These are phyloP conservation scores for Troides oblongomaculatus DNA, from an alignment of 2,888 invertebrate species.

Conservation along the genomic window DNA sequence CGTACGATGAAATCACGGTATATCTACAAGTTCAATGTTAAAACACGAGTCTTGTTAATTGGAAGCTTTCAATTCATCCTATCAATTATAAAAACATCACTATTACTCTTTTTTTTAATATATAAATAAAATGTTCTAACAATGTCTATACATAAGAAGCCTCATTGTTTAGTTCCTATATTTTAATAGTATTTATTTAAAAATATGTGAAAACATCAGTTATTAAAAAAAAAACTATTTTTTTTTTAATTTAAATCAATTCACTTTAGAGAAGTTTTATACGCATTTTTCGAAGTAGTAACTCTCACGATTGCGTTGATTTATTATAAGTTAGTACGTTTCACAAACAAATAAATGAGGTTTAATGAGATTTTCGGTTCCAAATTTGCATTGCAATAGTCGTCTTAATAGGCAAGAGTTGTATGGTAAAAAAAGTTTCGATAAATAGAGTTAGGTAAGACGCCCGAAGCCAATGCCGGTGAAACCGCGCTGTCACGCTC, in stretches of 20 bases:
- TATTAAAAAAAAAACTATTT: too few relatives aligned
- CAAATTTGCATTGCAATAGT: constrained; percentile 51
- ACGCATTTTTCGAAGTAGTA: background rate
- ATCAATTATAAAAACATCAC: too few relatives aligned
- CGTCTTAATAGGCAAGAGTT: constrained; percentile 38
- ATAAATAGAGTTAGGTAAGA: constrained; percentile 65
- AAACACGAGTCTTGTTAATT: background rate
- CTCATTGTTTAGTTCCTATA: too few relatives aligned
- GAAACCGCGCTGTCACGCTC: constrained; percentile 64
- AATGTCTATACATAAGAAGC: too few relatives aligned
- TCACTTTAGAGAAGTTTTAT: too few relatives aligned
- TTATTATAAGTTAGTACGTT: constrained; percentile 42
- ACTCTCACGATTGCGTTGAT: constrained; percentile 1
- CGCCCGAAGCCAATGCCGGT: constrained; percentile 64
- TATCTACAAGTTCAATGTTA: background rate
- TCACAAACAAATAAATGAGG: constrained; percentile 42
- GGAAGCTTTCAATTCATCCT: background rate
- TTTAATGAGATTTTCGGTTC: constrained; percentile 39
- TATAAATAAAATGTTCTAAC: too few relatives aligned
- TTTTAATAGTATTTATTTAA: too few relatives aligned
- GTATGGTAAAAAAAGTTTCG: constrained; percentile 51
- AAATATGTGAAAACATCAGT: too few relatives aligned
- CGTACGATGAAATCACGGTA: constrained; percentile 17
- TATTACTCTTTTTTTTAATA: too few relatives aligned
- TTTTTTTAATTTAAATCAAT: too few relatives aligned